Base-by-base conservation (phyloP, 2,888 invertebrate genomes). In the Parapristionchus giblindavisi region DNA sequence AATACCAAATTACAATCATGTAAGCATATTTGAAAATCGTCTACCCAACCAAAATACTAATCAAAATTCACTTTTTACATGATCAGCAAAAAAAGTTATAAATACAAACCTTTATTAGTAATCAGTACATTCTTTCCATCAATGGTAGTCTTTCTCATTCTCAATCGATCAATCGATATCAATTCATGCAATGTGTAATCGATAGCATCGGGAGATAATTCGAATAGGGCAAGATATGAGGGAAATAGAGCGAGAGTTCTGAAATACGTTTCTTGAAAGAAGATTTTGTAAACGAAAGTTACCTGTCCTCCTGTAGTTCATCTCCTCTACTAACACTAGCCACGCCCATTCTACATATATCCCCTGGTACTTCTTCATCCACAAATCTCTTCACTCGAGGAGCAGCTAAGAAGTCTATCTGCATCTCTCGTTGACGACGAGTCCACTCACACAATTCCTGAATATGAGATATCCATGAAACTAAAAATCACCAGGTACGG, bases 361-460 rank as follows among this genome's bases (percentile, higher is more conserved):
- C n/a, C 4, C 70, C 70, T 1, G 56, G 54, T 3, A 17, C n/a
- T 29, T 71, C 56, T 11, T 56, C 61, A 2, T 34, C 0, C 14
- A 38, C 36, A 51, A 73, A 73, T 11, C n/a, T 32, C 4, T 43
- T 48, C 21, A 73, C 48, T 32, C 60, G 48, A 32, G 60, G 73
- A 34, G 73, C 34, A 1, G 32, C 70, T 80, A 98, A 91, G 75
- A 99, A 94, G 90, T 98, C 98, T 77, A 96, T 90, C 86, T 99
- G 98, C 83, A 96, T 91, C 90, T 99, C 97, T 89, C 96, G 96
- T 88, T 97, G 95, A 24, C 95, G 92, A 54, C 98, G 91, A 52
- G 94, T 92, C 36, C 93, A 93, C 72, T 93, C 92, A 89, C 96
- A 96, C 27, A 92, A 92, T 84, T 94, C 92, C 95, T 96, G 88